Evolutionary conservation across 2,797 vertebrate species (phyloP).

Genomic region (Tragelaphus eurycerus): DNA sequence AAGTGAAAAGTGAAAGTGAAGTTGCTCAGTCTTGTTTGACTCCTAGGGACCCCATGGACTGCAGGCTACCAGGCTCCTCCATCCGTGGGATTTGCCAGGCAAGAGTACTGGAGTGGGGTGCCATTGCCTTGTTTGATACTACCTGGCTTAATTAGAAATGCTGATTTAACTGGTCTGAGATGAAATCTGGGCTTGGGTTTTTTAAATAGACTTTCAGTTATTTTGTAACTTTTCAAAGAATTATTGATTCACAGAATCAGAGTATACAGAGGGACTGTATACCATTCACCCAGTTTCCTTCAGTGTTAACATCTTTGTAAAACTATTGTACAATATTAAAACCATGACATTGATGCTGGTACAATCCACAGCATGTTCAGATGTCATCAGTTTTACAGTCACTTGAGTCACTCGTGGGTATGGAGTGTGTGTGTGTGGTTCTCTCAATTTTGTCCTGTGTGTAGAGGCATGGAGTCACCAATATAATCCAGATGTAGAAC

Average conservation of each 20-base stretch:
- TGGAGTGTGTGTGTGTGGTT: not conserved
- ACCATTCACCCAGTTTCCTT: not conserved
- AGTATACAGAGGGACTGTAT: not conserved
- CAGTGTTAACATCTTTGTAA: not conserved
- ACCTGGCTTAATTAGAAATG: not conserved
- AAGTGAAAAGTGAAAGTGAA: no score
- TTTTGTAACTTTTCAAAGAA: not conserved
- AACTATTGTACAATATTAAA: not conserved
- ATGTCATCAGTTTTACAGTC: not conserved
- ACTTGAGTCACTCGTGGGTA: not conserved
- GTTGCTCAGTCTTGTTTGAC: no score
- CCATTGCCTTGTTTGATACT: not conserved
- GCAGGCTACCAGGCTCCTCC: no score
- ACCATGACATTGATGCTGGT: not conserved
- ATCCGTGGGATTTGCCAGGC: no score
- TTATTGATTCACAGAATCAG: not conserved
- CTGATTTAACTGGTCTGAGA: not conserved
- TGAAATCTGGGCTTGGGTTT: not conserved
- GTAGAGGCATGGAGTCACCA: not conserved
- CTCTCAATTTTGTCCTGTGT: not conserved
- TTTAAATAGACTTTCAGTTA: not conserved
- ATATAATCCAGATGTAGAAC: not conserved
- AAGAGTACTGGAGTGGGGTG: no score
- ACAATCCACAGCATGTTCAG: not conserved
- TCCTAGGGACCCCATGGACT: no score